Base-by-base conservation (phyloP, 2,113 vertebrate species). In the Thymallus thymallus region DNA sequence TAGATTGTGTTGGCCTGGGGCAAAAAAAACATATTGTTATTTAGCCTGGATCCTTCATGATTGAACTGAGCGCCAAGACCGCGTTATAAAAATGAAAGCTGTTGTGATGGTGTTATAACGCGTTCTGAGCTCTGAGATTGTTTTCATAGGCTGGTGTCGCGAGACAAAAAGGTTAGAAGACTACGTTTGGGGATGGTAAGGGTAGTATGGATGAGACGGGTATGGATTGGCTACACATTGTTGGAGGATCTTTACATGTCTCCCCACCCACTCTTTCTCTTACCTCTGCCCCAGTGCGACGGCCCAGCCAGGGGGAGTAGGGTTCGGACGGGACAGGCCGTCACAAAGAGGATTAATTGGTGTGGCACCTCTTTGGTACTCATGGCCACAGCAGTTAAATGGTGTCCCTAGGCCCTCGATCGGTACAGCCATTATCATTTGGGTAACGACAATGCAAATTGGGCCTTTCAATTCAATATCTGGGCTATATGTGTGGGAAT, bases 301-400 rank as follows among this genome's bases (percentile, higher is more conserved):
- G 16, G 72, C 70, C 68, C 78, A 76, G 77, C 80, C 82, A 83
- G 72, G 80, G 83, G 81, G 80, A 78, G 78, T 61, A 81, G 80
- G 80, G 69, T 51, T 76, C 77, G 86, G 84, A 82, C 77, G 76
- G 78, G 76, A 84, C 75, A 70, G 72, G 76, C 48, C 35, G 63
- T 76, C 75, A 80, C 74, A 66, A 35, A 85, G 26, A 83, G 85
- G 81, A 91, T 90, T 93, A 91, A 92, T 88, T 91, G 89, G 84
- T 86, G 88, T 85, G 88, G 79, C 88, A 86, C 86, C 88, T 90
- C 84, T 85, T 87, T 82, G 80, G 80, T 85, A 86, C 78, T 81
- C 83, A 82, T 77, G 87, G 85, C 83, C 85, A 83, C 88, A 84
- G 86, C 85, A 92, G 92, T 92, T 92, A 91, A 91, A 91, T 87